Percentiles rank a stretch among this genome's conserved stretches.
These are phyloP conservation scores for Empis stercorea DNA, from an alignment of 2,888 invertebrate species.

Conservation along the genomic window DNA sequence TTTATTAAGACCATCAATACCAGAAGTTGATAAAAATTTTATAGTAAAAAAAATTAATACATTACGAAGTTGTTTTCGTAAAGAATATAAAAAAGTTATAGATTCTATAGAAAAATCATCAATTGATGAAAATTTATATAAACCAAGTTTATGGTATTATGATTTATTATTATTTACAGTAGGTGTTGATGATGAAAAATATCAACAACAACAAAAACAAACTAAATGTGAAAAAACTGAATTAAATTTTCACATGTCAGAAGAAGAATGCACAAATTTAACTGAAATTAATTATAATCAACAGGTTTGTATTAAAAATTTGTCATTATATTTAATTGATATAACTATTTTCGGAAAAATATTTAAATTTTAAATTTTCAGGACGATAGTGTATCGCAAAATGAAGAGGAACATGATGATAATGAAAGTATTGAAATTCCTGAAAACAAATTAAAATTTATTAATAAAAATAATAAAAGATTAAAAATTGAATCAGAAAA, in stretches of 20 bases:
- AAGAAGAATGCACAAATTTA: not conserved
- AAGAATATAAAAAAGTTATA: not conserved
- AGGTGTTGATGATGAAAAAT: too few species aligned
- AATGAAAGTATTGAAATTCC: not conserved
- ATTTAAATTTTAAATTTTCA: not conserved
- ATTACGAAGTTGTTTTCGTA: not conserved
- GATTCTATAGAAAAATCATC: not conserved
- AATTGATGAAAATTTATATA: not conserved
- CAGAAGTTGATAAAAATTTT: not conserved
- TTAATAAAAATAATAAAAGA: too few species aligned
- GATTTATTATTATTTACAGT: not conserved
- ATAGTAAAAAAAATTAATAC: not conserved
- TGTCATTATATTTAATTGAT: too few species aligned
- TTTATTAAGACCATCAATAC: not conserved
- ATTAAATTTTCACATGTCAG: not conserved
- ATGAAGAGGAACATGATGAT: not conserved
- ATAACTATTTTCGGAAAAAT: too few species aligned
- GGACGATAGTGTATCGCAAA: not conserved
- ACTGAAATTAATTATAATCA: too few species aligned
- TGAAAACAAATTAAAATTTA: not conserved
- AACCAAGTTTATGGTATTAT: not conserved
- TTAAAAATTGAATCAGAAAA: too few species aligned
- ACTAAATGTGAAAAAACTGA: not conserved
- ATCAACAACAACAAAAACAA: too few species aligned
- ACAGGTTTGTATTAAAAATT: not conserved